Evolutionary conservation across 2,888 invertebrate genomes (phyloP).

Genomic region (Acanthoscelides obtectus): DNA sequence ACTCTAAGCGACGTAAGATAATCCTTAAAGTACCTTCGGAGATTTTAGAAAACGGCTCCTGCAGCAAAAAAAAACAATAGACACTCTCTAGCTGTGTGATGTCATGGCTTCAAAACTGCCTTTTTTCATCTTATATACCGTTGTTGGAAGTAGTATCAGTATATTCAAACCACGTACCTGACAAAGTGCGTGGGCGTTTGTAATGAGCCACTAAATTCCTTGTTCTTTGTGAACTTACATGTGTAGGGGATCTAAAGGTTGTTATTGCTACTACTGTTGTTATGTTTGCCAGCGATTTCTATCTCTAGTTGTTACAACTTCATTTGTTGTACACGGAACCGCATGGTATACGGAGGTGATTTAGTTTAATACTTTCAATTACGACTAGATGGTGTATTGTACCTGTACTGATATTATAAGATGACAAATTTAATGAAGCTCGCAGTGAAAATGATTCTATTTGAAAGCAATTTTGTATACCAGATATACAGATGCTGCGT

Average conservation of each 20-base stretch:
- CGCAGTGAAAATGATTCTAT: too few species aligned
- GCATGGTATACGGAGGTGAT: too few species aligned
- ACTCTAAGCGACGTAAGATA: too few species aligned
- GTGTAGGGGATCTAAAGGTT: slow-evolving; percentile 22
- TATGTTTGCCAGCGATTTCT: not conserved
- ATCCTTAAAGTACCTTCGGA: too few species aligned
- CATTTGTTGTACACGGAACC: not conserved
- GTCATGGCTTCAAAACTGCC: not conserved
- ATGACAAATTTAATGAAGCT: too few species aligned
- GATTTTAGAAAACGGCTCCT: too few species aligned
- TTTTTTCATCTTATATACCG: not conserved
- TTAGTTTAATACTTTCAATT: too few species aligned
- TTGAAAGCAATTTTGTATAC: too few species aligned
- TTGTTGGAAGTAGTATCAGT: not conserved
- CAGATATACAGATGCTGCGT: too few species aligned
- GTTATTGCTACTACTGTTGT: not conserved
- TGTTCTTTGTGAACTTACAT: slow-evolving; percentile 30
- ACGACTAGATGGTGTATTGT: too few species aligned
- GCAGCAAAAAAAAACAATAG: too few species aligned
- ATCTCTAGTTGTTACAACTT: not conserved
- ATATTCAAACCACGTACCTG: not conserved
- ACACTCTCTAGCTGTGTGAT: not conserved
- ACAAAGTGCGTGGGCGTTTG: slow-evolving; percentile 29
- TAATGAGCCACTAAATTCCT: slow-evolving; percentile 34
- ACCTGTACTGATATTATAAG: too few species aligned